Evolutionary conservation across 1,140 invertebrate genomes (phyloP).

Genomic region (Euura lappo): DNA sequence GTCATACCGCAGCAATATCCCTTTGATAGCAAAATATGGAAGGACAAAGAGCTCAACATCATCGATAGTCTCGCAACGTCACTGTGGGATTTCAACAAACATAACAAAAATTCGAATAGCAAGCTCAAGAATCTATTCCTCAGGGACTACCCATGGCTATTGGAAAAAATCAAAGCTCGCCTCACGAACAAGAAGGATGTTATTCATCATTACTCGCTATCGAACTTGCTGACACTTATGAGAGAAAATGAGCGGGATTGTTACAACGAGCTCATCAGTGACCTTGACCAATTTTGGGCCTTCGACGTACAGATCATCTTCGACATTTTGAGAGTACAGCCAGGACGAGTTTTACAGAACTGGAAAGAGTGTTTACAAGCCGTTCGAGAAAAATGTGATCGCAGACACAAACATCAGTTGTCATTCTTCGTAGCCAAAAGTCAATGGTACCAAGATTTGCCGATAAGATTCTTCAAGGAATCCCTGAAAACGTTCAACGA

Average conservation of each 20-base stretch:
- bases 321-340: conserved; percentile 32
- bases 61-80: conserved; percentile 18
- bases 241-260: conserved; percentile 28
- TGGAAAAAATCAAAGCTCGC: conserved; percentile 19
- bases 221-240: conserved; percentile 13
- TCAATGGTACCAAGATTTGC: conserved; percentile 48
- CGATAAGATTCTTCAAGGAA: conserved; percentile 36
- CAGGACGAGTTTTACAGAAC: conserved; percentile 24
- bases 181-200: neutral
- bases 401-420: neutral
- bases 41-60: neutral
- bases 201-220: conserved; percentile 11
- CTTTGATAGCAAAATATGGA: conserved; percentile 11
- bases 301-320: conserved; percentile 15
- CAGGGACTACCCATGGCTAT: conserved; percentile 36
- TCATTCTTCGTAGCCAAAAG: conserved; percentile 31
- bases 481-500: conserved; percentile 12
- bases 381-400: neutral
- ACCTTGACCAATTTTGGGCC: neutral
- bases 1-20: conserved; percentile 20
- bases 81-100: conserved; percentile 38
- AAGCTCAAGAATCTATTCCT: conserved; percentile 26
- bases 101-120: conserved; percentile 3
- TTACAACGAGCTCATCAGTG: conserved; percentile 18
- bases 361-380: conserved; percentile 35